These are phyloP conservation scores for Pelmatolapia mariae DNA, from an alignment of 2,113 vertebrate genomes.

Conservation along the genomic window DNA sequence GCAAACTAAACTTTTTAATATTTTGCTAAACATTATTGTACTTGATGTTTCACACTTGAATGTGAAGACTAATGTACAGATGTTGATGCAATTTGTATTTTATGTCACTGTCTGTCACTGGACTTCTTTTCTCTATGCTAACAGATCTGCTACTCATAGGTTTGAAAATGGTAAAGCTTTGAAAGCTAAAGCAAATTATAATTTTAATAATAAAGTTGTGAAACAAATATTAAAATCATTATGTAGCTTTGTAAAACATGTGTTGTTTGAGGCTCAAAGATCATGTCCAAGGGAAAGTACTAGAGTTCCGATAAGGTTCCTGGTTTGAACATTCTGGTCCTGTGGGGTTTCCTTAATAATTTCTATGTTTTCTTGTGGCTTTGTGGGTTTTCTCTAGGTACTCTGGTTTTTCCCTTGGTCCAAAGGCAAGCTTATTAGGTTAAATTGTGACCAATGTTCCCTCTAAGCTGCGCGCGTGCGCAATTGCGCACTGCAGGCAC, in stretches of 20 bases:
- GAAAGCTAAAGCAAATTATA: neutral
- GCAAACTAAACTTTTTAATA: rapidly evolving
- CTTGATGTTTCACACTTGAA: neutral
- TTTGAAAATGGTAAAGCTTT: rapidly evolving
- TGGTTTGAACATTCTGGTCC: neutral
- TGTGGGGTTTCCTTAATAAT: rapidly evolving
- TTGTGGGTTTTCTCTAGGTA: neutral
- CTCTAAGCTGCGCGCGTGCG: no score
- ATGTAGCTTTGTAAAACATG: rapidly evolving
- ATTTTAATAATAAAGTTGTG: neutral
- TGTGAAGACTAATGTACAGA: rapidly evolving
- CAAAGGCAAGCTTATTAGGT: rapidly evolving
- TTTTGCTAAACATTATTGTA: neutral
- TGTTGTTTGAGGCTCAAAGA: rapidly evolving
- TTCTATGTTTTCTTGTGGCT: neutral
- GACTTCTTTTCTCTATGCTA: rapidly evolving
- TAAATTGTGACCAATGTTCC: rapidly evolving
- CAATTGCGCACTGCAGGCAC: no score
- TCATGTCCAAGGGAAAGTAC: neutral
- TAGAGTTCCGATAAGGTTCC: neutral
- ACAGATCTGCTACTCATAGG: neutral
- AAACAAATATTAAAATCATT: rapidly evolving
- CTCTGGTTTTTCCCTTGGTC: rapidly evolving
- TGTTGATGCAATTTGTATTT: rapidly evolving
- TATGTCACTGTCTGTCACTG: neutral